These are phyloP conservation scores for Hippocampus comes DNA, from an alignment of 2,113 vertebrate genomes.

Conservation along the genomic window DNA sequence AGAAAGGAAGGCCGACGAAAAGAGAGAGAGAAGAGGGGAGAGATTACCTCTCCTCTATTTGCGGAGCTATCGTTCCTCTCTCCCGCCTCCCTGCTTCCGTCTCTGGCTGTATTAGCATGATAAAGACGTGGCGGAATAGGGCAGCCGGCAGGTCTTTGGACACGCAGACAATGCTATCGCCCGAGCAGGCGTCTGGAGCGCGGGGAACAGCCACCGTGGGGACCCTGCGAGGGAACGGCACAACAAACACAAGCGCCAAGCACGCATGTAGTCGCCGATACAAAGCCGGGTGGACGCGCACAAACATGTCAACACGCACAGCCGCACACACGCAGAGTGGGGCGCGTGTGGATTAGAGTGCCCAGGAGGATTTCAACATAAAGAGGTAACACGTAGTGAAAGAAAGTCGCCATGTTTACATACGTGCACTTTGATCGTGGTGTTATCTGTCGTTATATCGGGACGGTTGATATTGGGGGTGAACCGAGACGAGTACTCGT, in stretches of 20 bases:
- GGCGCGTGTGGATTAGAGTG: slow-evolving; percentile 41
- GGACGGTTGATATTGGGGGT: too few relatives aligned
- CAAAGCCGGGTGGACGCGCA: slow-evolving; percentile 40
- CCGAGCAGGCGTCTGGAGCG: slow-evolving; percentile 59
- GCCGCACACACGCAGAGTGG: slow-evolving; percentile 2
- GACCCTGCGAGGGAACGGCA: slow-evolving; percentile 36
- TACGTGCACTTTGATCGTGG: background rate
- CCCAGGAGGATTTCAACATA: slow-evolving; percentile 49
- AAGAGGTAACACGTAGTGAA: slow-evolving; percentile 37
- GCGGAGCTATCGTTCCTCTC: slow-evolving; percentile 65
- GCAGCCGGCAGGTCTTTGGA: slow-evolving; percentile 71
- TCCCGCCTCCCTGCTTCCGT: slow-evolving; percentile 53
- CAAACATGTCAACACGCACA: slow-evolving; percentile 51
- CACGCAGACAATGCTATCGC: slow-evolving; percentile 70
- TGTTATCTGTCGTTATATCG: background rate
- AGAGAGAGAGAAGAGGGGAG: slow-evolving; percentile 39
- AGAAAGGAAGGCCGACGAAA: slow-evolving; percentile 47
- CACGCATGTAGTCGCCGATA: slow-evolving; percentile 27
- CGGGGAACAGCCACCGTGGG: slow-evolving; percentile 50
- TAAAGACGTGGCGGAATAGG: slow-evolving; percentile 70
- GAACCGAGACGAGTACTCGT: too few relatives aligned
- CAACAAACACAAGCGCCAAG: slow-evolving; percentile 13
- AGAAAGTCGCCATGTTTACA: background rate
- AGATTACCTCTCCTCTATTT: slow-evolving; percentile 58
- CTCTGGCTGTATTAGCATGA: slow-evolving; percentile 66